Conservation (phyloP, 37 sponge, comb jelly and placozoan species). For the Sycon ciliatum region DNA sequence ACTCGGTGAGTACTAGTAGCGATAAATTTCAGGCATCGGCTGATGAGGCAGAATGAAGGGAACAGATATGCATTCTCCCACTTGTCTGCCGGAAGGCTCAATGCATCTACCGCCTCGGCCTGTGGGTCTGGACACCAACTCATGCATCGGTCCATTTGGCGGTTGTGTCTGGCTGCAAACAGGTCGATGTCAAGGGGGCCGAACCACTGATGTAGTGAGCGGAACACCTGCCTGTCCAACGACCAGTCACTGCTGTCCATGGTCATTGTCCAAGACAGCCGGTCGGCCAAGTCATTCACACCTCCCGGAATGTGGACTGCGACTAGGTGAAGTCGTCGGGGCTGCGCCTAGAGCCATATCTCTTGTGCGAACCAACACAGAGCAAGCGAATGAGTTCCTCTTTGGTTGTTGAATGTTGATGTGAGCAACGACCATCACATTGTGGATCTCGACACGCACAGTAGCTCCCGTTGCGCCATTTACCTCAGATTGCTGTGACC, state of each 20-base stretch:
- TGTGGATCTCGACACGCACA: constrained; percentile 5
- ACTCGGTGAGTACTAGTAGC: too few relatives aligned
- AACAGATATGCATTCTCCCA: constrained; percentile 12
- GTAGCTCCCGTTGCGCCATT: background rate
- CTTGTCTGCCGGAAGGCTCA: too few relatives aligned
- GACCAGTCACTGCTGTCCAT: constrained; percentile 17
- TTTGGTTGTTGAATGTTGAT: background rate
- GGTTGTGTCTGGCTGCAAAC: constrained; percentile 21
- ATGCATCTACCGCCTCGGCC: constrained; percentile 51
- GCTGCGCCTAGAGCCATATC: constrained; percentile 14
- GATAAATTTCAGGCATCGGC: constrained; percentile 27
- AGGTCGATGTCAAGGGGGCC: constrained; percentile 10
- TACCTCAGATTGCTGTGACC: background rate
- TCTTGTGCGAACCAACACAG: background rate
- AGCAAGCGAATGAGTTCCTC: constrained; percentile 5
- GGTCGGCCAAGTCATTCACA: constrained; percentile 19
- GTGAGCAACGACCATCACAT: constrained; percentile 14
- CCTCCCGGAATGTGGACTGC: constrained; percentile 23
- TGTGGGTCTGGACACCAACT: constrained; percentile 23
- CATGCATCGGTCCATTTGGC: constrained; percentile 22
- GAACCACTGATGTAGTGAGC: background rate
- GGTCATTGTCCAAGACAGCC: background rate
- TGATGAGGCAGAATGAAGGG: constrained; percentile 20
- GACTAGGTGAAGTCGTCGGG: background rate
- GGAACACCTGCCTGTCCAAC: background rate